Evolutionary conservation across 2,113 vertebrate species (phyloP).

Genomic region (Phaethon lepturus): DNA sequence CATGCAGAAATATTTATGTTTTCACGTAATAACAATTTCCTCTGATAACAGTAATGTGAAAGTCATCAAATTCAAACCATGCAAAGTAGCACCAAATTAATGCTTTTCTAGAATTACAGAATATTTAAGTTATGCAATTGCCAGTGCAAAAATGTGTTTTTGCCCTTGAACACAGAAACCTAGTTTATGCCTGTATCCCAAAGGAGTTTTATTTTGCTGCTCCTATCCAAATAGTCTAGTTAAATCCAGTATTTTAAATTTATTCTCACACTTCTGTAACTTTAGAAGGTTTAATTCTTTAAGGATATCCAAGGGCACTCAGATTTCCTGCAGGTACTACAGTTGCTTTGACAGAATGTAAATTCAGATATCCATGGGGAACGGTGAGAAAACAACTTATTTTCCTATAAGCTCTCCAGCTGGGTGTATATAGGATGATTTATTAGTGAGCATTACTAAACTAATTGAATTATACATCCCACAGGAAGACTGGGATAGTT

Average conservation of each 20-base stretch:
- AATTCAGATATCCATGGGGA: conserved; percentile 52
- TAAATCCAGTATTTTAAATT: conserved; percentile 21
- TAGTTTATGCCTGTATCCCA: neutral
- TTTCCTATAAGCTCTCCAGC: conserved; percentile 6
- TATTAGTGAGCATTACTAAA: conserved; percentile 72
- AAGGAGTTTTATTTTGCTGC: neutral
- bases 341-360: conserved; percentile 54
- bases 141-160: neutral
- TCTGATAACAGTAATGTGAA: neutral
- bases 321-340: conserved; percentile 17
- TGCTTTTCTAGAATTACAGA: neutral
- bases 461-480: conserved; percentile 78
- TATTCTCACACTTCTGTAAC: neutral
- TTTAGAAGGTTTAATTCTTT: conserved; percentile 27
- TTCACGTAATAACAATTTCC: neutral
- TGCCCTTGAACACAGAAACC: neutral
- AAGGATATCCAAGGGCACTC: conserved; percentile 31
- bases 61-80: neutral
- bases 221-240: neutral
- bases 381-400: conserved; percentile 28
- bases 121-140: neutral
- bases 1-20: neutral
- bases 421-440: conserved; percentile 59
- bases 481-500: conserved; percentile 50
- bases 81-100: neutral